These are phyloP conservation scores for Machaerirhynchus nigripectus DNA, from an alignment of 2,113 vertebrate genomes.

Conservation along the genomic window DNA sequence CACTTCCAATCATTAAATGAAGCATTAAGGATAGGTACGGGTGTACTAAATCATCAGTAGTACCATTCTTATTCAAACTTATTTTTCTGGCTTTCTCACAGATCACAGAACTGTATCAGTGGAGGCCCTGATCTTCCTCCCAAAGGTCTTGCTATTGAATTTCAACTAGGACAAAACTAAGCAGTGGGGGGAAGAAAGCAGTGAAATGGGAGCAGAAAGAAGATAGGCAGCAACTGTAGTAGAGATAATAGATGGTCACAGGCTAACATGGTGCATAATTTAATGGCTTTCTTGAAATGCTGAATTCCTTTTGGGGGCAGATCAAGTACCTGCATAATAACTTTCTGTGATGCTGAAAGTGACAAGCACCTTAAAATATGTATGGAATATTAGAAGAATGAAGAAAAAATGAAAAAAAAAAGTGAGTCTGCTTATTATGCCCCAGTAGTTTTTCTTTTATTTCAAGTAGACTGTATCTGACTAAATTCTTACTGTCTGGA, in stretches of 20 bases:
- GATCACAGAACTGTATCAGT: neutral
- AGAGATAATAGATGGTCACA: slow-evolving; percentile 37
- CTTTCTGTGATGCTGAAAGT: slow-evolving; percentile 1
- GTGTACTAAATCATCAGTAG: neutral
- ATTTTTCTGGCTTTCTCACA: neutral
- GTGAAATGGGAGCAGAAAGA: neutral
- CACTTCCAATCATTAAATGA: neutral
- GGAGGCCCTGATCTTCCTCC: neutral
- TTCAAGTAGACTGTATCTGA: slow-evolving; percentile 19
- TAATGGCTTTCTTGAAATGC: slow-evolving; percentile 22
- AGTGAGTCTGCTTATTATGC: neutral
- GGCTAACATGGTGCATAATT: slow-evolving; percentile 45
- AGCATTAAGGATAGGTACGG: neutral
- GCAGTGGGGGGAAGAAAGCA: neutral
- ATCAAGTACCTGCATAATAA: slow-evolving; percentile 34
- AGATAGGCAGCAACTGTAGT: neutral
- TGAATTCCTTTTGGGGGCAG: slow-evolving; percentile 14
- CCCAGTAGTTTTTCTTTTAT: slow-evolving; percentile 1
- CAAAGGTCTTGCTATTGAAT: neutral
- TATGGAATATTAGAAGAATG: slow-evolving; percentile 24
- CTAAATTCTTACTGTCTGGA: slow-evolving; percentile 37
- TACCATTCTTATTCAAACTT: neutral
- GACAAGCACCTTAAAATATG: slow-evolving; percentile 56
- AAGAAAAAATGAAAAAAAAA: slow-evolving; percentile 6
- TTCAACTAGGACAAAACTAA: slow-evolving; percentile 14